Evolutionary conservation across 2,113 vertebrate genomes (phyloP).

Genomic region (Rynchops niger): DNA sequence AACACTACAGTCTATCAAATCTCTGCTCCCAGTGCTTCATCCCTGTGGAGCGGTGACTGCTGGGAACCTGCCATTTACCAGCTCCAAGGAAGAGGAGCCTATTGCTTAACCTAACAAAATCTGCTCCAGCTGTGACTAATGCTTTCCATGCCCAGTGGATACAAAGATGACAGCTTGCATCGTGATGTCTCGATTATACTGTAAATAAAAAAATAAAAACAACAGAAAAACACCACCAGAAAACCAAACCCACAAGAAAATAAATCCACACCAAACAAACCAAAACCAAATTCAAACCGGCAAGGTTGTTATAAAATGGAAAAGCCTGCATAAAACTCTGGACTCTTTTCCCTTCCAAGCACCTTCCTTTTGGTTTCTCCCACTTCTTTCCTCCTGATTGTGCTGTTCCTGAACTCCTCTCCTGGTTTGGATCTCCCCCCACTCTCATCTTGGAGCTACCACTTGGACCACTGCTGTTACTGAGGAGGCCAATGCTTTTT

Average conservation of each 20-base stretch:
- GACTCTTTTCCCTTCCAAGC: background rate
- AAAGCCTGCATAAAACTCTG: background rate
- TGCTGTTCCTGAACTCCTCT: background rate
- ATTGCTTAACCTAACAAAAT: background rate
- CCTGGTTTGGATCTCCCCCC: background rate
- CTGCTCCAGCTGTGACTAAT: background rate
- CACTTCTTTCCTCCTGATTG: background rate
- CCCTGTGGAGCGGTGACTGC: background rate
- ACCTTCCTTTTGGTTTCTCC: background rate
- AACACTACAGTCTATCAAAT: background rate
- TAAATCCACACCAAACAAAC: background rate
- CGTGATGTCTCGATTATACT: background rate
- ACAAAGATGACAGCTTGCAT: background rate
- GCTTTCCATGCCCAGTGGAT: background rate
- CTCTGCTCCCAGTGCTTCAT: background rate
- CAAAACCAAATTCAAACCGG: background rate
- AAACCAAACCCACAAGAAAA: background rate
- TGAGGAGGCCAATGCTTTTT: background rate
- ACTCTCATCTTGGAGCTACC: background rate
- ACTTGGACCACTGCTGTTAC: background rate
- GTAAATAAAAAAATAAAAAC: background rate
- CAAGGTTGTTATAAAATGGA: background rate
- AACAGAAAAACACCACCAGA: background rate
- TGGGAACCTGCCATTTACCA: background rate
- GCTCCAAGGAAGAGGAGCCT: background rate